Conservation (phyloP, 2,888 invertebrate species). For the Dione juno region DNA sequence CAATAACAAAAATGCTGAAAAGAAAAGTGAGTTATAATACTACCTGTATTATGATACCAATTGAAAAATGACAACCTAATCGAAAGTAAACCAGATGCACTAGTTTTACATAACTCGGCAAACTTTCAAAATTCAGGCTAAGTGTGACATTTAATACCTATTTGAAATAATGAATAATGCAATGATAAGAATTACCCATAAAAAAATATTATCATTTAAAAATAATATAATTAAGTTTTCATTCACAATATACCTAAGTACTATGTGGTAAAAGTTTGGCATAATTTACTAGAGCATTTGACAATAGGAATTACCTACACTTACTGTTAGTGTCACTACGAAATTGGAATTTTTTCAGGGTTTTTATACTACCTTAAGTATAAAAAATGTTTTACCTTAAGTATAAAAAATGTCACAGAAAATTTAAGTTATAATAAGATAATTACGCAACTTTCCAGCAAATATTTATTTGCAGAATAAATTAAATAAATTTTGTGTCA, state of each 20-base stretch:
- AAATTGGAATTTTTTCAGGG: no score
- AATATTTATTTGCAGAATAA: no score
- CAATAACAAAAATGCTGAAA: neutral
- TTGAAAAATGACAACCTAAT: conserved; percentile 30
- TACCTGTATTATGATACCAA: conserved; percentile 25
- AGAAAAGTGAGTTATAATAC: conserved; percentile 4
- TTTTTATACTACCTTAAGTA: no score
- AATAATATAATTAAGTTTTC: neutral
- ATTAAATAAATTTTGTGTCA: no score
- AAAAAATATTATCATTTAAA: neutral
- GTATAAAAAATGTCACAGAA: no score
- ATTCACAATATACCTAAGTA: conserved; percentile 4
- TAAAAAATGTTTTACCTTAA: no score
- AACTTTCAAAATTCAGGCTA: conserved; percentile 29
- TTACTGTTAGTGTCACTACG: no score
- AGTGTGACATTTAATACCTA: neutral
- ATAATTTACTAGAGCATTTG: neutral
- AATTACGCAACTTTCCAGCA: neutral
- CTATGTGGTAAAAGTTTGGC: neutral
- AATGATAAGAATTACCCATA: neutral
- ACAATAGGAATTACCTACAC: no score
- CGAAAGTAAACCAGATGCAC: conserved; percentile 36
- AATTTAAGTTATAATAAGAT: neutral
- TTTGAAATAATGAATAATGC: neutral
- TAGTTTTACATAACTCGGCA: conserved; percentile 35